Conservation (phyloP, 2,797 vertebrate genomes). For the Thunnus albacares region DNA sequence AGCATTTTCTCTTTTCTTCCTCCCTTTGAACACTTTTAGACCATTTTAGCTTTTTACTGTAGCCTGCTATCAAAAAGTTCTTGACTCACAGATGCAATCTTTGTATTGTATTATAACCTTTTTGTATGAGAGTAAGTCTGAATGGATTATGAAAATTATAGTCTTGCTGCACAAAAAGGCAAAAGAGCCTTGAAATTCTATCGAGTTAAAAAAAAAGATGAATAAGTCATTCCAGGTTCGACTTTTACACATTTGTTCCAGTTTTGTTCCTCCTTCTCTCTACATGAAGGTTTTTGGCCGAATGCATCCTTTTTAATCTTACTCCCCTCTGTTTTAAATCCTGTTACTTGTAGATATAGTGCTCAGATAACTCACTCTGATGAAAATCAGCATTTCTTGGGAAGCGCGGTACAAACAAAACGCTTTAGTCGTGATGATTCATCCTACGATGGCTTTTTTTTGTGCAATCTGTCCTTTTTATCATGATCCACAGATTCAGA, state of each 20-base stretch:
- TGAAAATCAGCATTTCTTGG: constrained; percentile 11
- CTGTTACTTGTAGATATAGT: neutral
- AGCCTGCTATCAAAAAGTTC: constrained; percentile 15
- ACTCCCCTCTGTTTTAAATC: constrained; percentile 1
- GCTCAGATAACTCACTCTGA: constrained; percentile 17
- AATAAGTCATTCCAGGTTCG: constrained; percentile 28
- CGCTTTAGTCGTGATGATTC: neutral
- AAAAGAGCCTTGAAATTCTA: constrained; percentile 10
- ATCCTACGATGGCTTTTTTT: neutral
- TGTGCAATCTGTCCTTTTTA: constrained; percentile 40
- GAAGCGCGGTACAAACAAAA: constrained; percentile 3
- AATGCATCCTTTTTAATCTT: neutral
- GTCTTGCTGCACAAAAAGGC: constrained; percentile 13
- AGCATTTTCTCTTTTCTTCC: constrained; percentile 41
- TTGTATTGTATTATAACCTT: neutral
- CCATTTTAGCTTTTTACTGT: constrained; percentile 14
- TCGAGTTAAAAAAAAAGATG: constrained; percentile 2
- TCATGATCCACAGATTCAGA: constrained; percentile 27
- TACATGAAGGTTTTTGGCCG: neutral
- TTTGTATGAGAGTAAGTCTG: constrained; percentile 18
- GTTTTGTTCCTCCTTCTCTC: constrained; percentile 13
- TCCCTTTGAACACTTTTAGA: constrained; percentile 5
- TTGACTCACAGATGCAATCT: constrained; percentile 19
- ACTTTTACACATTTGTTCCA: constrained; percentile 25
- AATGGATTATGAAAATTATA: constrained; percentile 23